Percentiles rank a stretch among this genome's conserved stretches.
Conservation (phyloP, 2,888 invertebrate species). For the Caenorhabditis uteleia region DNA sequence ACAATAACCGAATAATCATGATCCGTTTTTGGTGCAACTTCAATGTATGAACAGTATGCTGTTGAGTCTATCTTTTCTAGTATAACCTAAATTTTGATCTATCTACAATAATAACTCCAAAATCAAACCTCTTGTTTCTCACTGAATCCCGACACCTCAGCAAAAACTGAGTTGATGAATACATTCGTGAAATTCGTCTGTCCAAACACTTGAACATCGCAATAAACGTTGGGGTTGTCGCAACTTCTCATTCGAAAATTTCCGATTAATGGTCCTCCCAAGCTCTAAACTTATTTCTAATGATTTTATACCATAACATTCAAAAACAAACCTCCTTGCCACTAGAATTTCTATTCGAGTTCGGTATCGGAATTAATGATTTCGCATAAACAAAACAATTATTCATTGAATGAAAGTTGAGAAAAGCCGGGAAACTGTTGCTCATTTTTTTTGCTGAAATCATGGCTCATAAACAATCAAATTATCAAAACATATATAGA, state of each 20-base stretch:
- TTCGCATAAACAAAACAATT: constrained; percentile 50
- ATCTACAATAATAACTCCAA: background rate
- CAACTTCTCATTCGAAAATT: constrained; percentile 45
- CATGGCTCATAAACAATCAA: no score
- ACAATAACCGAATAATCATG: constrained; percentile 54
- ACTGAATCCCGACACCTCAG: constrained; percentile 44
- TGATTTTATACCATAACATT: background rate
- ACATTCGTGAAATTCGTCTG: constrained; percentile 45
- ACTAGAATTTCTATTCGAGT: constrained; percentile 16
- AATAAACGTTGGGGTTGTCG: constrained; percentile 34
- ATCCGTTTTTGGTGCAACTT: constrained; percentile 46
- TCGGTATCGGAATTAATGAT: constrained; percentile 21
- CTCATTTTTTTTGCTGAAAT: no score
- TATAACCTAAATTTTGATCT: constrained; percentile 37
- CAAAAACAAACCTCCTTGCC: constrained; percentile 16
- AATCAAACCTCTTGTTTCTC: constrained; percentile 45
- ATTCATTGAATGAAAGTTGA: constrained; percentile 43
- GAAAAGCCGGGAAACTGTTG: constrained; percentile 41
- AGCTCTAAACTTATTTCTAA: constrained; percentile 15
- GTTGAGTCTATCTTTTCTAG: constrained; percentile 42
- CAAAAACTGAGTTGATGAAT: constrained; percentile 48
- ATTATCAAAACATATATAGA: no score
- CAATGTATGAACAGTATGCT: constrained; percentile 42
- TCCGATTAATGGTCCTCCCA: constrained; percentile 31
- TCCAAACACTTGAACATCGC: constrained; percentile 45